Evolutionary conservation across 2,888 invertebrate genomes (phyloP).

Genomic region (Ochropleura plecta): DNA sequence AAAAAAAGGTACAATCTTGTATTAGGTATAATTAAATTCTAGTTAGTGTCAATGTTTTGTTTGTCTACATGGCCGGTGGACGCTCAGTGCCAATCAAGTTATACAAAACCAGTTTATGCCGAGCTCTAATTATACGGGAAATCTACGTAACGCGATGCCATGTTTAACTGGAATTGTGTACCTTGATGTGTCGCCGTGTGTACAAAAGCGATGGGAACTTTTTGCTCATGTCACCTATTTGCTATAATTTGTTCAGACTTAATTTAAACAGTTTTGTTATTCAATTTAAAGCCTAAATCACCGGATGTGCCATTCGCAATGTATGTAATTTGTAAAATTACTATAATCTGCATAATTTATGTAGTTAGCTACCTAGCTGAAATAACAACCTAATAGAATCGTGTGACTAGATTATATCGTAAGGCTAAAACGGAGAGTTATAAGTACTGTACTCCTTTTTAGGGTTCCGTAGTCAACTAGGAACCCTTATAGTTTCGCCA

Average conservation of each 20-base stretch:
- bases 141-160: too few relatives aligned
- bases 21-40: neutral
- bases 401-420: constrained; percentile 7
- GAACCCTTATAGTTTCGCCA: too few relatives aligned
- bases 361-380: neutral
- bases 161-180: too few relatives aligned
- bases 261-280: constrained; percentile 6
- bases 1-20: neutral
- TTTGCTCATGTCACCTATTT: neutral
- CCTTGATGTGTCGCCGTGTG: too few relatives aligned
- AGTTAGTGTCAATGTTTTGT: neutral
- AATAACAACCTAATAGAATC: constrained; percentile 22
- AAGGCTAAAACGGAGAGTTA: neutral
- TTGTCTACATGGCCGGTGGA: neutral
- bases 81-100: too few relatives aligned
- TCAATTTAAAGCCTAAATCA: constrained; percentile 34
- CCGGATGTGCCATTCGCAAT: constrained; percentile 36
- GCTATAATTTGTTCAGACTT: constrained; percentile 9
- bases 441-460: neutral
- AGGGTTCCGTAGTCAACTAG: too few relatives aligned
- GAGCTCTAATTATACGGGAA: too few relatives aligned
- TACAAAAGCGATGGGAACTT: constrained; percentile 16
- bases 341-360: constrained; percentile 28
- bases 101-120: too few relatives aligned
- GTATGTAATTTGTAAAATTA: constrained; percentile 37